phyloP scores from a whole-genome alignment of 2,797 vertebrate species.

The Threskiornis aethiopicus region DNA sequence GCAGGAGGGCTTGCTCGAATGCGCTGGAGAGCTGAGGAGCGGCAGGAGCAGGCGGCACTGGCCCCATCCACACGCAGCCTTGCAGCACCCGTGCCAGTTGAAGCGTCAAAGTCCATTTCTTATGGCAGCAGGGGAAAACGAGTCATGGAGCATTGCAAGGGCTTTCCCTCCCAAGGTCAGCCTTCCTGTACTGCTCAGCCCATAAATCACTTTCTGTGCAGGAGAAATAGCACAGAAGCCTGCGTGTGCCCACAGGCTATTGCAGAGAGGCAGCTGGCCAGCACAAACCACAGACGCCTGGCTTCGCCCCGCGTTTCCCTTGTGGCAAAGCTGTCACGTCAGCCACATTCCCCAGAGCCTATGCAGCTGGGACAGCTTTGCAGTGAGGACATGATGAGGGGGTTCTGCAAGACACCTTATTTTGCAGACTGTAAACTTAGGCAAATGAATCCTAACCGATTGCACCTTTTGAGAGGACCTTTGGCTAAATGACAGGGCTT shows the following conservation, averaged over 20 bases:
- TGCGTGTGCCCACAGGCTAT: neutral
- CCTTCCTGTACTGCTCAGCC: neutral
- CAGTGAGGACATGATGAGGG: neutral
- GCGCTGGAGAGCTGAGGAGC: neutral
- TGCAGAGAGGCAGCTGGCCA: neutral
- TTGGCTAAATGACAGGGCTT: neutral
- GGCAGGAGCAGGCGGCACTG: neutral
- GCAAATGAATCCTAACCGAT: neutral
- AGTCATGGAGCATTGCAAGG: neutral
- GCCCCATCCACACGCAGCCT: neutral
- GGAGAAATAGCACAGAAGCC: neutral
- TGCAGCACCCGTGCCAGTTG: neutral
- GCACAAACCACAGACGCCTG: neutral
- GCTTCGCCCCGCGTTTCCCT: neutral
- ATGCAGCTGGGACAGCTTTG: neutral
- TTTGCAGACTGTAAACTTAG: neutral
- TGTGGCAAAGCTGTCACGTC: neutral
- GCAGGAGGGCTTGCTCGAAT: neutral
- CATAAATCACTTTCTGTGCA: neutral
- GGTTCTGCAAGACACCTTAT: neutral
- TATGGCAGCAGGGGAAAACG: neutral
- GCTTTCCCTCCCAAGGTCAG: neutral
- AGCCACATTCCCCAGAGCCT: neutral
- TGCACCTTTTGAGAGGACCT: neutral
- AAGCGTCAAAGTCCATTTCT: neutral